Conservation (phyloP, 2,113 vertebrate genomes). For the Microtus richardsoni region DNA sequence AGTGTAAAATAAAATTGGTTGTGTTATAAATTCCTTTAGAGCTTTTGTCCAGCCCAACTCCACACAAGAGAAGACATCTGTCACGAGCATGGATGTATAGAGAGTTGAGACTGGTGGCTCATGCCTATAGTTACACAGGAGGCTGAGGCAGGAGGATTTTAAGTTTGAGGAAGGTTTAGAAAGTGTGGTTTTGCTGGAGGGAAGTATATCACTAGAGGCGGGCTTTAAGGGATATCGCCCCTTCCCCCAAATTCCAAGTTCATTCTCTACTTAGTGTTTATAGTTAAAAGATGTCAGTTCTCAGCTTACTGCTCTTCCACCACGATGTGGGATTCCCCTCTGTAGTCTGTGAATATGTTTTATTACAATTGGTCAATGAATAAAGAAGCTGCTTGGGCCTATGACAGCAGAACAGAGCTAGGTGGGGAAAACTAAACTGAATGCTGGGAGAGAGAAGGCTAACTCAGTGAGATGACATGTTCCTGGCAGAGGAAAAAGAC, state of each 20-base stretch:
- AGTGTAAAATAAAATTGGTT: not conserved
- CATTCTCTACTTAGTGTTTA: not conserved
- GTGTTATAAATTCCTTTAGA: slow-evolving; percentile 5
- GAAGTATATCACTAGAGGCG: not conserved
- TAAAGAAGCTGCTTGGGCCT: too few species aligned
- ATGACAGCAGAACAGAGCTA: too few species aligned
- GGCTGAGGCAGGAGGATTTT: not conserved
- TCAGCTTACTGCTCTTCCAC: not conserved
- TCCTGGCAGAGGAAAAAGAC: too few species aligned
- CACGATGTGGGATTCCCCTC: too few species aligned
- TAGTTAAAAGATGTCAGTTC: not conserved
- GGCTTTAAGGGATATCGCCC: not conserved
- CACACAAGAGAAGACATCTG: not conserved
- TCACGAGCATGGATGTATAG: not conserved
- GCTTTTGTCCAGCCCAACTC: not conserved
- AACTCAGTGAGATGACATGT: too few species aligned
- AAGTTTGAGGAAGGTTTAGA: not conserved
- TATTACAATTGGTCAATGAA: too few species aligned
- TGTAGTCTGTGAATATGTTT: too few species aligned
- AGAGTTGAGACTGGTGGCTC: not conserved
- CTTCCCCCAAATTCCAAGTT: not conserved
- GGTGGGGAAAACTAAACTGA: too few species aligned
- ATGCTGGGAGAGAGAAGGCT: too few species aligned
- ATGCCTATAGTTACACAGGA: not conserved
- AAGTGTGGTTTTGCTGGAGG: not conserved